Percentiles rank a stretch among this genome's conserved stretches.
Conservation (phyloP, 2,113 vertebrate genomes). For the Rhombomys opimus region DNA sequence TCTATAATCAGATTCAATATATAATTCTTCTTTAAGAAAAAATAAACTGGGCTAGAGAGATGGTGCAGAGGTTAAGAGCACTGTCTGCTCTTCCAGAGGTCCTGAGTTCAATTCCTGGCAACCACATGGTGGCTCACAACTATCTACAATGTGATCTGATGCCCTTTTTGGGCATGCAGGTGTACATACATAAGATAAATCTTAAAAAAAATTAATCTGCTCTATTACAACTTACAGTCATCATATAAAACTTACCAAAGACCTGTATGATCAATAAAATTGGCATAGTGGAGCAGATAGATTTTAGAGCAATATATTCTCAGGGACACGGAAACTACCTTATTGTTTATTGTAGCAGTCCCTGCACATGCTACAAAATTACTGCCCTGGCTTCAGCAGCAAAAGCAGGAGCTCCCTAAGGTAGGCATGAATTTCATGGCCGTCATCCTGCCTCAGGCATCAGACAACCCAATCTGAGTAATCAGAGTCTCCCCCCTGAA, state of each 20-base stretch:
- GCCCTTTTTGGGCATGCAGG: too few relatives aligned
- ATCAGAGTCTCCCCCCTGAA: not conserved
- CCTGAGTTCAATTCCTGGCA: too few relatives aligned
- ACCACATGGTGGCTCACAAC: too few relatives aligned
- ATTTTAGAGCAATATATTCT: not conserved
- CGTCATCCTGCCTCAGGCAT: not conserved
- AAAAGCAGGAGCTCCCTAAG: not conserved
- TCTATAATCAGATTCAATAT: not conserved
- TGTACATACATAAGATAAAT: too few relatives aligned
- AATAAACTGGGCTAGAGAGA: too few relatives aligned
- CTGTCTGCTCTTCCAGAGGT: too few relatives aligned
- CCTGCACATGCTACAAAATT: not conserved
- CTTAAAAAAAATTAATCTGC: slow-evolving; percentile 24
- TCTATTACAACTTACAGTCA: not conserved
- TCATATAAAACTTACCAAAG: not conserved
- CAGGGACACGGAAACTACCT: not conserved
- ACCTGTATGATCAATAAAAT: not conserved
- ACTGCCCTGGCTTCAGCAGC: not conserved
- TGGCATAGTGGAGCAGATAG: not conserved
- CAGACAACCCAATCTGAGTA: not conserved
- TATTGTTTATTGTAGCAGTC: not conserved
- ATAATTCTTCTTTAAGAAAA: slow-evolving; percentile 7
- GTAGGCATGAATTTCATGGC: not conserved
- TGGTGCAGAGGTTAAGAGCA: too few relatives aligned
- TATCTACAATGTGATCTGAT: too few relatives aligned